These are phyloP conservation scores for Bombus pascuorum DNA, from an alignment of 1,140 invertebrate genomes.

Conservation along the genomic window DNA sequence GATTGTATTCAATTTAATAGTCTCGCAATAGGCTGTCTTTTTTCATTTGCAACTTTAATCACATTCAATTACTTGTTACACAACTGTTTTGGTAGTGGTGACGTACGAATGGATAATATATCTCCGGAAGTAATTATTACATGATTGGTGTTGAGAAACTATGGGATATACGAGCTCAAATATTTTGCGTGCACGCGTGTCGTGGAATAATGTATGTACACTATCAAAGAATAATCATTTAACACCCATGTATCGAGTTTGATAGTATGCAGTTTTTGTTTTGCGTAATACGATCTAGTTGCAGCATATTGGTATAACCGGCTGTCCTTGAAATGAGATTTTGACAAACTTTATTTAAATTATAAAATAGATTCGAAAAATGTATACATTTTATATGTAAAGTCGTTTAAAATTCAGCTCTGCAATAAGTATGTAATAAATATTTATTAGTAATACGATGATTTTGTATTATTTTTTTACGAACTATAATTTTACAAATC, in stretches of 20 bases:
- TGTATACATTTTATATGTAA: background rate
- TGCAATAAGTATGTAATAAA: background rate
- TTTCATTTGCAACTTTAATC: background rate
- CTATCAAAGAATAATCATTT: conserved; percentile 22
- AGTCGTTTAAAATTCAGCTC: background rate
- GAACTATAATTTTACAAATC: background rate
- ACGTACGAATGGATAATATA: conserved; percentile 18
- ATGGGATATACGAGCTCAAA: conserved; percentile 44
- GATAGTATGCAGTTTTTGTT: conserved; percentile 42
- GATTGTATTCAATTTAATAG: background rate
- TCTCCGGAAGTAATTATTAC: conserved; percentile 40
- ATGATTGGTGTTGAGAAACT: conserved; percentile 11
- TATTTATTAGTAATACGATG: background rate
- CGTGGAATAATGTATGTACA: conserved; percentile 19
- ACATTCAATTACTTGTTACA: background rate
- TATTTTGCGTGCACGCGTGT: conserved; percentile 44
- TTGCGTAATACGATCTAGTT: background rate
- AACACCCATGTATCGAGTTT: conserved; percentile 4
- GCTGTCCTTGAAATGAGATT: background rate
- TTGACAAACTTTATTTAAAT: background rate
- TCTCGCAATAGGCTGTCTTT: background rate
- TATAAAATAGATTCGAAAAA: background rate
- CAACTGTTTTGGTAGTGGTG: conserved; percentile 1
- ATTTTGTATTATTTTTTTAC: background rate
- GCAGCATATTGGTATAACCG: background rate